Base-by-base conservation (phyloP, 2,797 vertebrate genomes). In the Aselliscus stoliczkanus region DNA sequence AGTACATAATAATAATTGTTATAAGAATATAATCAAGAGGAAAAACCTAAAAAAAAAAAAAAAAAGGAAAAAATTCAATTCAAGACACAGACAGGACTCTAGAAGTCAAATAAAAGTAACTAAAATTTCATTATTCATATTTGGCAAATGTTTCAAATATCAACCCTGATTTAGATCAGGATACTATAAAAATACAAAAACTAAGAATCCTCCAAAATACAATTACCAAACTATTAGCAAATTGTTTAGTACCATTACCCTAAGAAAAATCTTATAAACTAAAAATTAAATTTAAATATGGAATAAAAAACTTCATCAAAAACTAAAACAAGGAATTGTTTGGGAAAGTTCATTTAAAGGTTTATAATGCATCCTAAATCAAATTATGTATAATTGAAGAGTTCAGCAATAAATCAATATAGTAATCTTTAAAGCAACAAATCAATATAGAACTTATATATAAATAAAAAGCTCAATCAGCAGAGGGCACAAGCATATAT, bases 21-120 rank as follows among this genome's bases (percentile, higher is more conserved):
- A 99, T 99, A 97, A 99, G 98, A 98, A 99, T 98, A 97, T 99
- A 99, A 98, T 99, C 99, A 97, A 99, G 98, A 18, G 99, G 99
- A 95, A 99, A 99, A 92, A 99, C 99, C 99, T 99, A 97, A 56
- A 94, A 98, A 98, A 42, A 42, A 42, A 6, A 42, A 50, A 50
- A 15, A 97, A 97, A 97, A 97, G 15, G 25, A 97, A 62, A 84
- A 97, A 96, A 95, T 87, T 52, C 75, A 34, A 95, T 42, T 98
- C 92, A 85, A 95, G 79, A 85, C 0, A 64, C 37, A 91, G 82
- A 75, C 64, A 67, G 44, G 15, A 34, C 27, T 76, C 23, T 83
- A 87, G 39, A 97, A 94, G 47, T 80, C 60, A 92, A 29, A 65
- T 27, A 94, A 76, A 88, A 80, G 89, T 88, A 93, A 69, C 1